Percentiles rank a stretch among this genome's conserved stretches.
phyloP scores from a whole-genome alignment of 2,113 vertebrate genomes.

The Copsychus sechellarum region DNA sequence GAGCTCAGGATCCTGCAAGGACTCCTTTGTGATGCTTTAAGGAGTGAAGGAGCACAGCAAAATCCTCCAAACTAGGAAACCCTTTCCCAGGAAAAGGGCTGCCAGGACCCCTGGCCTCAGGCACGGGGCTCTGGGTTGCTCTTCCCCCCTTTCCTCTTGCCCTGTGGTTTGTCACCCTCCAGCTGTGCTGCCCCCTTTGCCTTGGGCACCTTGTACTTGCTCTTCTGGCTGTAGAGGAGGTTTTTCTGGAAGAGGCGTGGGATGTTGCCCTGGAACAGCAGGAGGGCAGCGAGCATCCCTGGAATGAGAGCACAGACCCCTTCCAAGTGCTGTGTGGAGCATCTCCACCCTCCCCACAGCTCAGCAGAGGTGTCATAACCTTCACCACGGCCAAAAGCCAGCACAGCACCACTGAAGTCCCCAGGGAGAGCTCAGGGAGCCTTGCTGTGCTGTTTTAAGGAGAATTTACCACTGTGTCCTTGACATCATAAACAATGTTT shows the following conservation, averaged over 20 bases:
- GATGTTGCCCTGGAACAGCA: slow-evolving; percentile 83
- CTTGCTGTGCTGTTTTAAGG: fast-evolving
- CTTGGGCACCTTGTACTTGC: slow-evolving; percentile 79
- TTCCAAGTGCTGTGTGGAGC: fast-evolving
- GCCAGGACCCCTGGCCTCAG: not conserved
- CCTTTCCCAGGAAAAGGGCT: not conserved
- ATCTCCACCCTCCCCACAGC: not conserved
- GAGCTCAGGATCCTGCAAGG: not conserved
- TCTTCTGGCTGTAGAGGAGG: slow-evolving; percentile 83
- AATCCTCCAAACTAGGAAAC: fast-evolving
- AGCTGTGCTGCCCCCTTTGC: not conserved
- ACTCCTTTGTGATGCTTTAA: not conserved
- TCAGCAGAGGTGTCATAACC: not conserved
- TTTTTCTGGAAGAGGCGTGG: slow-evolving; percentile 84
- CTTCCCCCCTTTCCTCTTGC: not conserved
- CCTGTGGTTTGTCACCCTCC: fast-evolving
- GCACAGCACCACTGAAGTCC: not conserved
- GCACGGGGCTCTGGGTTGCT: not conserved
- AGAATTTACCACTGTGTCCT: not conserved
- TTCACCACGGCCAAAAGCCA: fast-evolving
- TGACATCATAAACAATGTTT: not conserved
- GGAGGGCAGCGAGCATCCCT: slow-evolving; percentile 86
- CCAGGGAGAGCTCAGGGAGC: not conserved
- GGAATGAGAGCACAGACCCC: not conserved
- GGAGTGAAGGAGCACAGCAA: not conserved